Evolutionary conservation across 2,888 invertebrate genomes (phyloP), one percentile per base, ranked within the genome.

Genomic region (Cinara cedri): DNA sequence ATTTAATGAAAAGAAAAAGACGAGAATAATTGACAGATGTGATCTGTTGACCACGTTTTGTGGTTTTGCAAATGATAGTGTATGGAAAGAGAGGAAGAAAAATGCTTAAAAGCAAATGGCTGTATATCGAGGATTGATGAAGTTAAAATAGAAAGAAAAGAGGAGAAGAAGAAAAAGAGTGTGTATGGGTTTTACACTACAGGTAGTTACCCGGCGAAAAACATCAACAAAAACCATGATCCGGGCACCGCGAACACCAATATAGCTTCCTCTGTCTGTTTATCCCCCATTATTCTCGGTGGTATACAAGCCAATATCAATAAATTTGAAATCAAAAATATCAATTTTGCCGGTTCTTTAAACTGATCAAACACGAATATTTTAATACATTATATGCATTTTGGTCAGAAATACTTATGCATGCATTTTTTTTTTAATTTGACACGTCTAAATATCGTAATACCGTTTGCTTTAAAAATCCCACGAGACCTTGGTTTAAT

Each of bases 121-220:
- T n/a, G n/a, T n/a, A n/a, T n/a, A n/a, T n/a, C n/a, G n/a, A n/a
- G n/a, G n/a, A n/a, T n/a, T n/a, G n/a, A n/a, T n/a, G n/a, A n/a
- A n/a, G n/a, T n/a, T n/a, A n/a, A n/a, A n/a, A n/a, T n/a, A n/a
- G n/a, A n/a, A n/a, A n/a, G n/a, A n/a, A n/a, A n/a, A n/a, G n/a
- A 34, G 34, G 34, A 34, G 3, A 34, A 3, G 34, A 34, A 34
- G 3, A 34, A 34, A 4, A 34, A 34, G 6, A 34, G 34, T 34
- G 34, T n/a, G n/a, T n/a, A n/a, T n/a, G n/a, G n/a, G n/a, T n/a
- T n/a, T n/a, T n/a, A n/a, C n/a, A n/a, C n/a, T n/a, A n/a, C n/a
- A n/a, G n/a, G n/a, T n/a, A n/a, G n/a, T n/a, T 88, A 98, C 98
- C 98, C 97, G 57, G 98, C 98, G 87, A 98, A 99, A 86, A 99